Conservation (phyloP, 2,888 invertebrate genomes). For the Leptinotarsa haldemani region DNA sequence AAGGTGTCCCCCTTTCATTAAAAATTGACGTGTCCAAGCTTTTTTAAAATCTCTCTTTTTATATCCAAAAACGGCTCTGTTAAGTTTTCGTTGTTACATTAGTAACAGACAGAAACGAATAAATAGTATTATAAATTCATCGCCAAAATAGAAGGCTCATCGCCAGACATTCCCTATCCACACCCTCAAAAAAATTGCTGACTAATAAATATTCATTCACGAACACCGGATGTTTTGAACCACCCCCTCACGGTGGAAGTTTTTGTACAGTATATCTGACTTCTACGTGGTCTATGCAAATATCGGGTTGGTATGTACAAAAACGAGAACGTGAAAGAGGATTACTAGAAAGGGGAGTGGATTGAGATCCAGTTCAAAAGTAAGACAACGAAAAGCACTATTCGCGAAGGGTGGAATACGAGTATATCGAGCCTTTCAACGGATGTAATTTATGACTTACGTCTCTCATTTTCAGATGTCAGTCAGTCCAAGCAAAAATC, state of each 20-base stretch:
- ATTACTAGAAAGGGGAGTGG: background rate
- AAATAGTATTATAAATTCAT: background rate
- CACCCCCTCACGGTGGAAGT: background rate
- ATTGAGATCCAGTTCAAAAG: background rate
- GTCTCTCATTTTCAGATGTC: too few relatives aligned
- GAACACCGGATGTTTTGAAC: background rate
- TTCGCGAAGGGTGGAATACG: background rate
- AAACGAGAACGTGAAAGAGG: background rate
- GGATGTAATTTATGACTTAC: too few relatives aligned
- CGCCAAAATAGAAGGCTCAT: background rate
- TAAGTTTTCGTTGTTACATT: too few relatives aligned
- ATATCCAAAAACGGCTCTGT: too few relatives aligned
- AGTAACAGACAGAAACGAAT: background rate
- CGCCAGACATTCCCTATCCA: background rate
- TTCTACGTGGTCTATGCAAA: background rate
- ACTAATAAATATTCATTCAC: constrained; percentile 2
- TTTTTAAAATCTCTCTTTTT: too few relatives aligned
- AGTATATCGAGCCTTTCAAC: too few relatives aligned
- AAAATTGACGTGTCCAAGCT: too few relatives aligned
- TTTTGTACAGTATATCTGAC: background rate
- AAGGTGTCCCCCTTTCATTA: too few relatives aligned
- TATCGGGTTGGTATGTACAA: background rate
- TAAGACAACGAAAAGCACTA: background rate
- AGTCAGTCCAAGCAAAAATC: too few relatives aligned
- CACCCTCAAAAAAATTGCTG: background rate